Evolutionary conservation across 2,888 invertebrate genomes (phyloP), one percentile per base, ranked within the genome.

Genomic region (Neuroscelio doddi): DNA sequence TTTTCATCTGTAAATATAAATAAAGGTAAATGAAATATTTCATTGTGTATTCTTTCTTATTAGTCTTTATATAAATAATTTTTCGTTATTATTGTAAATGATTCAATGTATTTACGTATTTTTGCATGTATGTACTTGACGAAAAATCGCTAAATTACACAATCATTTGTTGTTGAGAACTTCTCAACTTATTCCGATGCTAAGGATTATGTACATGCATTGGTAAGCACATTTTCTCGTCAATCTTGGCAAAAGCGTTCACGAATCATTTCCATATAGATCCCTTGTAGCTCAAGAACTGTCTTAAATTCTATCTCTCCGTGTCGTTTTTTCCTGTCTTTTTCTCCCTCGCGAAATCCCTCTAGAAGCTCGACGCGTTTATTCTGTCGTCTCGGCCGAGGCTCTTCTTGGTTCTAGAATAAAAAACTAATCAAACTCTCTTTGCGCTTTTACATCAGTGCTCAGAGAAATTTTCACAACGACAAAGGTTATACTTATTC

Each of bases 241-340:
- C n/a, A n/a, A n/a, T n/a, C n/a, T n/a, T n/a, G n/a, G n/a, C 56
- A 59, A 67, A 64, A 61, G 61, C 61, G 59, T 61, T 70, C 57
- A 51, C 71, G 71, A 71, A 69, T 77, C 72, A 79, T 78, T 80
- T 78, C 72, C 77, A 79, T 78, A 73, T 73, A 78, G 72, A 79
- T 79, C 75, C 64, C 67, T 52, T 70, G 59, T 72, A 62, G 63
- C 56, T 57, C 34, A 42, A 56, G 64, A 50, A 62, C 61, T 44
- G 39, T 57, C 51, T 16, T 30, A 57, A 51, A 53, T 51, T 63
- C 51, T 39, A 41, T 30, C 51, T 63, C 47, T 41, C n/a, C n/a
- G n/a, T n/a, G n/a, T n/a, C n/a, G n/a, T n/a, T n/a, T n/a, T 52
- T 26, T 12, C 41, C 12, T 36, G 46, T 59, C 56, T 30, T 26